A percentile compares a stretch with the other conserved stretches of the same genome.
phyloP scores from a whole-genome alignment of 2,797 vertebrate species.

The Siniperca undulata region DNA sequence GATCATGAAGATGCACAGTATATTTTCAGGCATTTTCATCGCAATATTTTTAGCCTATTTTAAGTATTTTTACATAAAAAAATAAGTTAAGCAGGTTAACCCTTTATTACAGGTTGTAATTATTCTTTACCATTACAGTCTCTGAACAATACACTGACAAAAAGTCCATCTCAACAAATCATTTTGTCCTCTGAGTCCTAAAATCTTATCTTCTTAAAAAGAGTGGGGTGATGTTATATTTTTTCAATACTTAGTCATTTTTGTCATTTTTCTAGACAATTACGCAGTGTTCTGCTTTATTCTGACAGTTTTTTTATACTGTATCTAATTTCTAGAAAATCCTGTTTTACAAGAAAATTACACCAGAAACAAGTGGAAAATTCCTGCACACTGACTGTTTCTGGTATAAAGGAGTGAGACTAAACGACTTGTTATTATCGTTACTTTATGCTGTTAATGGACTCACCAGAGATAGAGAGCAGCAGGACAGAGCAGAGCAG shows the following conservation, averaged over 20 bases:
- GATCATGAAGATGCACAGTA: neutral
- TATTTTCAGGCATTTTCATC: neutral
- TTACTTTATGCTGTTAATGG: neutral
- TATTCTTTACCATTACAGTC: neutral
- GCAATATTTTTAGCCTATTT: neutral
- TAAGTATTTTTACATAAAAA: neutral
- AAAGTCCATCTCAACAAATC: neutral
- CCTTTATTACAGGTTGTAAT: neutral
- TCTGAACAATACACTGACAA: neutral
- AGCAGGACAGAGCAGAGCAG: conserved; percentile 52
- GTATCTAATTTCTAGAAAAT: no score
- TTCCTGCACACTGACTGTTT: neutral
- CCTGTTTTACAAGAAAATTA: neutral
- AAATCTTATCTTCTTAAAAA: neutral
- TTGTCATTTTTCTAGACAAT: neutral
- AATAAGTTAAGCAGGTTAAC: neutral
- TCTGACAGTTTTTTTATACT: neutral
- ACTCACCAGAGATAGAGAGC: conserved; percentile 59
- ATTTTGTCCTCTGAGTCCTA: neutral
- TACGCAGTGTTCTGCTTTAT: neutral
- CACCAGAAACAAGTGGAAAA: neutral
- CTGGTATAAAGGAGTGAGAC: neutral
- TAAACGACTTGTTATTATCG: neutral
- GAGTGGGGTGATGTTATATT: neutral
- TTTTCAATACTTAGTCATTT: neutral